phyloP scores from a whole-genome alignment of 2,888 invertebrate genomes.

The Thecophora atra region DNA sequence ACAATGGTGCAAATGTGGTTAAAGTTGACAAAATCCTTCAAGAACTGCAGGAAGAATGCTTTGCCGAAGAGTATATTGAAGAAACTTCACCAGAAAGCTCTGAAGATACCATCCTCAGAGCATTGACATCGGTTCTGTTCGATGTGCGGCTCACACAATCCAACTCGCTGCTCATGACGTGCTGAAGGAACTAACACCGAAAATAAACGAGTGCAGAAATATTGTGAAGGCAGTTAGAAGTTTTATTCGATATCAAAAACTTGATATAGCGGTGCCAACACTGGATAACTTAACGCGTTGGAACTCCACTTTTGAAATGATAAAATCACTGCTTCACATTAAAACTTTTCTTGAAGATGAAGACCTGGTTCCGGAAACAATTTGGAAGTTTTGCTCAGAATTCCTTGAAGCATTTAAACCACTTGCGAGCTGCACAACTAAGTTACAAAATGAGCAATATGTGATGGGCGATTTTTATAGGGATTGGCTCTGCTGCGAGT shows the following conservation, averaged over 20 bases:
- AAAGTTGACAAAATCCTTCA: constrained; percentile 23
- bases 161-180: constrained; percentile 30
- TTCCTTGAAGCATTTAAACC: background rate
- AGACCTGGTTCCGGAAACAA: background rate
- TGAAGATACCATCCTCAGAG: constrained; percentile 1
- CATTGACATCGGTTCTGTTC: constrained; percentile 21
- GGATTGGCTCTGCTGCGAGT: too few species aligned
- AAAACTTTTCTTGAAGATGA: background rate
- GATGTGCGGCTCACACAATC: constrained; percentile 34
- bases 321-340: background rate
- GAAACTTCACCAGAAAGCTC: background rate
- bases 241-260: constrained; percentile 7
- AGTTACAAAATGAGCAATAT: too few species aligned
- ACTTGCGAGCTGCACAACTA: too few species aligned
- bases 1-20: constrained; percentile 35
- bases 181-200: background rate
- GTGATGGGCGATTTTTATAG: too few species aligned
- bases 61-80: background rate
- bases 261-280: background rate
- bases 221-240: constrained; percentile 23
- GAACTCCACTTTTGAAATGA: background rate
- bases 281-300: background rate
- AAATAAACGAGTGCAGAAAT: constrained; percentile 1
- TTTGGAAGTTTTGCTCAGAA: background rate
- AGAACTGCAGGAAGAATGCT: background rate